Evolutionary conservation across 2,888 invertebrate genomes (phyloP).

Genomic region (Griposia aprilina): DNA sequence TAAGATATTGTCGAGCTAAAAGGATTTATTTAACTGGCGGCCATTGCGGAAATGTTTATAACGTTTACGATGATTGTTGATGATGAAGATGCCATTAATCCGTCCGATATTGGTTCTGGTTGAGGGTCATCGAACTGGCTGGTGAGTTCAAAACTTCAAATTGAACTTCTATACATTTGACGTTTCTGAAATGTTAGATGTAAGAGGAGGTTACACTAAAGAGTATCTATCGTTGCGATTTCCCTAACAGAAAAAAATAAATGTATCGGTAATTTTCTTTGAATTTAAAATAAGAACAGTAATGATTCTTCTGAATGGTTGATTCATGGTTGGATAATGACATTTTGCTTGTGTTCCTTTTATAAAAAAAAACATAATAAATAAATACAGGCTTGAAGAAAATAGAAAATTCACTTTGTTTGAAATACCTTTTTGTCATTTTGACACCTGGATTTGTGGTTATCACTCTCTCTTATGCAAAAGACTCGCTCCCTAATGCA

Average conservation of each 20-base stretch:
- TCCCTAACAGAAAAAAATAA: background rate
- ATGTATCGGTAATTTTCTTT: background rate
- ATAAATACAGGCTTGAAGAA: background rate
- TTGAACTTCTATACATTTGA: background rate
- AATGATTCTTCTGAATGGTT: background rate
- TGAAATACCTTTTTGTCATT: background rate
- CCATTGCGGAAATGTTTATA: constrained; percentile 55
- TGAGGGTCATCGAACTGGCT: constrained; percentile 44
- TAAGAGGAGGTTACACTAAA: background rate
- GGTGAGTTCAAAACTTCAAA: constrained; percentile 11
- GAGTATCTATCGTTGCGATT: background rate
- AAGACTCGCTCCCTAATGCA: too few species aligned
- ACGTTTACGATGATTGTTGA: constrained; percentile 53
- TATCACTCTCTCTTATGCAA: too few species aligned
- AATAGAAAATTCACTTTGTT: background rate
- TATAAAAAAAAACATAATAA: too few species aligned
- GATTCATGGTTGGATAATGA: too few species aligned
- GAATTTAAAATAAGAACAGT: constrained; percentile 7
- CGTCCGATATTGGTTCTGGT: constrained; percentile 39
- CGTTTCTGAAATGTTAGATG: constrained; percentile 3
- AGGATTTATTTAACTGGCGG: constrained; percentile 47
- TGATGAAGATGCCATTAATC: constrained; percentile 54
- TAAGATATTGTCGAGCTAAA: constrained; percentile 48
- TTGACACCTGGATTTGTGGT: too few species aligned
- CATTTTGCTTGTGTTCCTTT: too few species aligned